Percentiles rank a stretch among this genome's conserved stretches.
Evolutionary conservation across 2,113 vertebrate species (phyloP).

Genomic region (cat (Felis catus)): F.catus_Fca126_mat1.0 CM031419.1:138142001-138142500

Average conservation of each 20-base stretch:
- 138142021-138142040: not conserved
- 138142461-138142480: constrained; percentile 9
- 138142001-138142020: not conserved
- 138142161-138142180: not conserved
- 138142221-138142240: constrained; percentile 1
- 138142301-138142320: not conserved
- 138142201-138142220: not conserved
- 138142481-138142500: not conserved
- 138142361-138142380: not conserved
- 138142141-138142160: not conserved
- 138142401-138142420: not conserved
- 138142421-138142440: not conserved
- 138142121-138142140: not conserved
- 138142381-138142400: not conserved
- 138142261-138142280: not conserved
- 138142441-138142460: not conserved
- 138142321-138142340: not conserved
- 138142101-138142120: not conserved
- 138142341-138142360: not conserved
- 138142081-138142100: not conserved
- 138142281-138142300: not conserved
- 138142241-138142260: not conserved
- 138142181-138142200: not conserved
- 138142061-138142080: not conserved
- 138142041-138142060: not conserved